Evolutionary conservation across 2,113 vertebrate genomes (phyloP).

Genomic region (Anarhynchus alexandrinus): DNA sequence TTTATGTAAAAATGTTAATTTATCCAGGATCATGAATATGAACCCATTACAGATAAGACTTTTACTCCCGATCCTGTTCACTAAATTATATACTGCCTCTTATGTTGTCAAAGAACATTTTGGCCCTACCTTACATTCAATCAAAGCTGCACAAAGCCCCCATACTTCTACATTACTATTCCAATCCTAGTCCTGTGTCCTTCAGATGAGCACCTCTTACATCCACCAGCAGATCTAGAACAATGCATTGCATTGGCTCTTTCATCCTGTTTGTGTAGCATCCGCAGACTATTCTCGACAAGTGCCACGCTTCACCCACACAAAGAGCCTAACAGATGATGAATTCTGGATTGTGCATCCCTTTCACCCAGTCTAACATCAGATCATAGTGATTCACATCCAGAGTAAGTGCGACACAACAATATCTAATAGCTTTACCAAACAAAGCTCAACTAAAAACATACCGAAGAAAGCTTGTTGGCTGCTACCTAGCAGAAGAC

Average conservation of each 20-base stretch:
- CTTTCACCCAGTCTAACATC: background rate
- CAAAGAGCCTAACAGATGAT: conserved; percentile 14
- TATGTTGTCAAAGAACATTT: background rate
- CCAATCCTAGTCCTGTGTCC: background rate
- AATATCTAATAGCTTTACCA: background rate
- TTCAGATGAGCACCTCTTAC: background rate
- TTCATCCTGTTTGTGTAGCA: background rate
- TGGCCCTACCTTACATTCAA: background rate
- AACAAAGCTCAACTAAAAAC: background rate
- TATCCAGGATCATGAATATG: background rate
- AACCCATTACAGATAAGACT: background rate
- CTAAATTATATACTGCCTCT: background rate
- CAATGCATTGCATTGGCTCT: background rate
- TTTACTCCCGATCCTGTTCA: background rate
- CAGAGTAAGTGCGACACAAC: background rate
- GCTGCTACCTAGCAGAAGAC: background rate
- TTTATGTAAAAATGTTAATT: background rate
- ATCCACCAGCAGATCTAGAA: background rate
- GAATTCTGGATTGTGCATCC: background rate
- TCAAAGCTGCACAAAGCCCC: background rate
- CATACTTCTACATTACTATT: background rate
- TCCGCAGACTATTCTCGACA: background rate
- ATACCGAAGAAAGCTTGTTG: background rate
- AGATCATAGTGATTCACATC: fast-evolving
- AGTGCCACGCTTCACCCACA: background rate